A percentile compares a stretch with the other conserved stretches of the same genome.
These are phyloP conservation scores for Apis cerana DNA, from an alignment of 1,140 invertebrate genomes.

Conservation along the genomic window DNA sequence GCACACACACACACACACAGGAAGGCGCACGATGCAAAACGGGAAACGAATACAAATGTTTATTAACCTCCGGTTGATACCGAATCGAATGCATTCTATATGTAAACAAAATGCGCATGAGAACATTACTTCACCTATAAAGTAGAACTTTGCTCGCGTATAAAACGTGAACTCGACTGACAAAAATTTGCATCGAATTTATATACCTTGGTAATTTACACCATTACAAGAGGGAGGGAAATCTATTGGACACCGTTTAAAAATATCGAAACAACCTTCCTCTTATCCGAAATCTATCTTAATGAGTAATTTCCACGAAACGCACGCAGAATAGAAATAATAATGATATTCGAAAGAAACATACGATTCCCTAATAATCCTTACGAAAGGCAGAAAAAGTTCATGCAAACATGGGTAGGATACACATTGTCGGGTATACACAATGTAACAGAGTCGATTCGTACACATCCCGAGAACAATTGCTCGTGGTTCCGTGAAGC, in stretches of 20 bases:
- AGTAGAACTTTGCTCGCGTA: no score
- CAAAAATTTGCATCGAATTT: not conserved
- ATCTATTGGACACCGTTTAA: no score
- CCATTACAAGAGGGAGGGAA: not conserved
- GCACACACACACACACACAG: not conserved
- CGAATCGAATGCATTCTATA: not conserved
- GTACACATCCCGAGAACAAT: conserved; percentile 32
- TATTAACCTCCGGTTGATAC: conserved; percentile 6
- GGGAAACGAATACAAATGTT: conserved; percentile 8
- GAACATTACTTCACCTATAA: not conserved
- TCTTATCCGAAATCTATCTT: no score
- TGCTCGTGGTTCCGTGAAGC: not conserved
- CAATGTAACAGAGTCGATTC: conserved; percentile 14
- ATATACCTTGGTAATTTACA: not conserved
- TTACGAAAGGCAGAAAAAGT: no score
- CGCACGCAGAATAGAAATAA: no score
- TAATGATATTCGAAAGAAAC: no score
- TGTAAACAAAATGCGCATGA: conserved; percentile 6
- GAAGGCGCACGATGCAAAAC: not conserved
- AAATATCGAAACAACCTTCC: no score
- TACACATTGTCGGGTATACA: no score
- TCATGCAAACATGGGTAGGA: not conserved
- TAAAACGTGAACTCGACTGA: not conserved
- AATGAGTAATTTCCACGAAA: no score
- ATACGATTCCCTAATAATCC: no score